Conservation (phyloP, 2,888 invertebrate species). For the Microdon myrmicae region DNA sequence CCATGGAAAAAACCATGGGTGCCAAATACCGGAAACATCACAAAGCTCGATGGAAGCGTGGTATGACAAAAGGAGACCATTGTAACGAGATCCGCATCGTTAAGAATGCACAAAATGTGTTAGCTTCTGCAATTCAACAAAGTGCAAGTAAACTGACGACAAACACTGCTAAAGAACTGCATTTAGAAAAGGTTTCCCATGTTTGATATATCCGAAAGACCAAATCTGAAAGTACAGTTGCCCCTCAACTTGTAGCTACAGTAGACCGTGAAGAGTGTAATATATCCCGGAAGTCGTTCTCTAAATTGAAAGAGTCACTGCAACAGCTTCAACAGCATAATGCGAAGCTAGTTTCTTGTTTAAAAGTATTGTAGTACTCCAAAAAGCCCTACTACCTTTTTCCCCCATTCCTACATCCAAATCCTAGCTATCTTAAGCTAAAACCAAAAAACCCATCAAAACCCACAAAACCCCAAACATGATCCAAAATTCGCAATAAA, state of each 20-base stretch:
- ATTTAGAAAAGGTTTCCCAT: slow-evolving; percentile 55
- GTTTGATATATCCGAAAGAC: slow-evolving; percentile 56
- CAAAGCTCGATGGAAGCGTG: no score
- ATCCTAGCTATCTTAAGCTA: no score
- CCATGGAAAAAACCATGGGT: no score
- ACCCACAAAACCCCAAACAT: no score
- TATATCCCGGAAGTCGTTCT: slow-evolving; percentile 61
- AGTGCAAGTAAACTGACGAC: slow-evolving; percentile 54
- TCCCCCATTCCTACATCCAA: no score
- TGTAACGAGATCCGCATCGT: no score
- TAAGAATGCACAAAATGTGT: no score
- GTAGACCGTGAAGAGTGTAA: slow-evolving; percentile 64
- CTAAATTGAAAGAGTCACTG: slow-evolving; percentile 61
- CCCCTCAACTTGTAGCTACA: slow-evolving; percentile 33
- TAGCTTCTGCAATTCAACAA: slow-evolving; percentile 35
- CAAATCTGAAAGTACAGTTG: no score
- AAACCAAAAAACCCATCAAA: no score
- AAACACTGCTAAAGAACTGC: slow-evolving; percentile 58
- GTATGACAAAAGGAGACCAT: no score
- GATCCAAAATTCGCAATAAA: no score
- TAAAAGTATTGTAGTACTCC: slow-evolving; percentile 27
- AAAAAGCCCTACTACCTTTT: slow-evolving; percentile 4
- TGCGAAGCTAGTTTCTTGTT: slow-evolving; percentile 1
- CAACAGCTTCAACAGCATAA: slow-evolving; percentile 26
- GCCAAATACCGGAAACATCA: no score